These are phyloP conservation scores for Ditylenchus weischeri DNA, from an alignment of 2,888 invertebrate species.

Conservation along the genomic window DNA sequence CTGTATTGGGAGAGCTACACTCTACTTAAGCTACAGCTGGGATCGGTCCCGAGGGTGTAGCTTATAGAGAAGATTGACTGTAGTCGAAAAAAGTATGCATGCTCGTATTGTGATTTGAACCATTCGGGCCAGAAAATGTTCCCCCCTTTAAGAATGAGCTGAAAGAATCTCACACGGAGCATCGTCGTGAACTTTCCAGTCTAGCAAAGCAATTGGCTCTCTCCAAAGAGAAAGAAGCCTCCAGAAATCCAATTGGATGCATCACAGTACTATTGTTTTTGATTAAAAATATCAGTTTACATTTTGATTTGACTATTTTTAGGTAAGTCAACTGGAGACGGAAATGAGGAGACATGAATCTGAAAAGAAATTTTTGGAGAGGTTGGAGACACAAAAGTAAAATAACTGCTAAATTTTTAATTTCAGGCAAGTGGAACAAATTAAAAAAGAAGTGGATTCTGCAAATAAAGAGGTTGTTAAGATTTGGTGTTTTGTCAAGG, in stretches of 20 bases:
- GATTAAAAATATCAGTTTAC: too few relatives aligned
- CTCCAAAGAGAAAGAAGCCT: neutral
- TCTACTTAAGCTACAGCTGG: too few relatives aligned
- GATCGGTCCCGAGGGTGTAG: too few relatives aligned
- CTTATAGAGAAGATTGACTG: too few relatives aligned
- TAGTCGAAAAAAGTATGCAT: too few relatives aligned
- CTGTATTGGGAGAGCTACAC: too few relatives aligned
- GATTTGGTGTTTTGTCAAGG: too few relatives aligned
- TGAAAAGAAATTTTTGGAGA: neutral
- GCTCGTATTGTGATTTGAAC: too few relatives aligned
- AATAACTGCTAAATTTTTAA: too few relatives aligned
- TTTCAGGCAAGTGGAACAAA: neutral
- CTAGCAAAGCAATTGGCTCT: slow-evolving; percentile 27
- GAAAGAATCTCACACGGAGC: slow-evolving; percentile 39
- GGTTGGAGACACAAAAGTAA: neutral
- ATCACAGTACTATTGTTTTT: too few relatives aligned
- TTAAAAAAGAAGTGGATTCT: slow-evolving; percentile 23
- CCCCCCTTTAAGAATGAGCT: slow-evolving; percentile 40
- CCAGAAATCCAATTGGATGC: too few relatives aligned
- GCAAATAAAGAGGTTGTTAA: slow-evolving; percentile 12
- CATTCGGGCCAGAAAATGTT: too few relatives aligned
- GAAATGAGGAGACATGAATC: slow-evolving; percentile 4
- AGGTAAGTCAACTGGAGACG: neutral
- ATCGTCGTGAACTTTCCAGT: slow-evolving; percentile 34
- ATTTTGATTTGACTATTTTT: neutral